Conservation (phyloP, 2,113 vertebrate genomes). For the Petrocephalus microphthalmus region DNA sequence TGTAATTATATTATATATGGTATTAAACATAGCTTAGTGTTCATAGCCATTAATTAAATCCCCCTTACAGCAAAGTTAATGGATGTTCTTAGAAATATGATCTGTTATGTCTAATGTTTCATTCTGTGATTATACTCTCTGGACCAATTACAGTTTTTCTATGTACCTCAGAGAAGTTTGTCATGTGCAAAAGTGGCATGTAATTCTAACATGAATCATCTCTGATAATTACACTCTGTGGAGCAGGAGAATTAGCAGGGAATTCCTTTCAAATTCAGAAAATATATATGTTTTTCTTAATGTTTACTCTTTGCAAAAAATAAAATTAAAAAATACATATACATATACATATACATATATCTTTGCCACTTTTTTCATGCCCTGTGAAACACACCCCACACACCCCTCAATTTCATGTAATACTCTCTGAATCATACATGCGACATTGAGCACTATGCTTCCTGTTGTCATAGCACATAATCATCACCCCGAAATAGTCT, state of each 20-base stretch:
- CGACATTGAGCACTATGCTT: background rate
- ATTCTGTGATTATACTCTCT: constrained; percentile 4
- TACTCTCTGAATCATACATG: background rate
- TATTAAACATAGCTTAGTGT: background rate
- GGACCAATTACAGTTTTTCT: background rate
- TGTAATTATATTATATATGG: background rate
- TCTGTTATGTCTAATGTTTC: background rate
- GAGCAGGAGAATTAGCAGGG: background rate
- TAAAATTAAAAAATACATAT: too few species aligned
- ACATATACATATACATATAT: too few species aligned
- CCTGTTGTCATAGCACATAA: background rate
- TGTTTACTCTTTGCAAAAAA: background rate
- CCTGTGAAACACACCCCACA: background rate
- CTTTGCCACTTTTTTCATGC: background rate
- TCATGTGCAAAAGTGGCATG: background rate
- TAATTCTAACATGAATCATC: constrained; percentile 10
- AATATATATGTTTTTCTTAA: background rate
- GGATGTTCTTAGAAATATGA: background rate
- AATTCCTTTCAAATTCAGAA: background rate
- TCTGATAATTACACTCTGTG: background rate
- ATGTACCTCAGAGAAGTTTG: background rate
- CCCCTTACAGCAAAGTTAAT: background rate
- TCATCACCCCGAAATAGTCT: background rate
- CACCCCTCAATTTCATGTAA: background rate
- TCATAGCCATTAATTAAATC: background rate